These are phyloP conservation scores for Riparia riparia DNA, from an alignment of 2,113 vertebrate species.

Conservation along the genomic window DNA sequence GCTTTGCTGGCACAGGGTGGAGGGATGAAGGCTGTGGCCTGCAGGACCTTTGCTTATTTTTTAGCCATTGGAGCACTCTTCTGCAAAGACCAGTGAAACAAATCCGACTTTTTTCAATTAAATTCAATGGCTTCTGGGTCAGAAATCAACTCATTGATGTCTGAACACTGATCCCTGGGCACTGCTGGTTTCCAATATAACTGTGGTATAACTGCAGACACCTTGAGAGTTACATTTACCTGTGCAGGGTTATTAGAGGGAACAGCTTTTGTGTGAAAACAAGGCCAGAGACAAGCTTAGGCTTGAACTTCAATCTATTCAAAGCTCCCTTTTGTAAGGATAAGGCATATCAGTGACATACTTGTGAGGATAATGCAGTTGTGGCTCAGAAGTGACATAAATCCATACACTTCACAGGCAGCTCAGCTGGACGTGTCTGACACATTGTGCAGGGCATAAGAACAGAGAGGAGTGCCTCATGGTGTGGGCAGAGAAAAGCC, in stretches of 20 bases:
- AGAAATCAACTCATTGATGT: constrained; percentile 5
- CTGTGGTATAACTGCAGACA: background rate
- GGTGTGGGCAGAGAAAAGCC: background rate
- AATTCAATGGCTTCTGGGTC: constrained; percentile 12
- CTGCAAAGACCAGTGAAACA: background rate
- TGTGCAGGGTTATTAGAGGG: background rate
- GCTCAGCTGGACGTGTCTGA: constrained; percentile 12
- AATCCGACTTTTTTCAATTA: background rate
- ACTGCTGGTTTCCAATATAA: background rate
- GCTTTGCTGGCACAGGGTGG: constrained; percentile 13
- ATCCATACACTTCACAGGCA: background rate
- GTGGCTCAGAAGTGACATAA: background rate
- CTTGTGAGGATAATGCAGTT: background rate
- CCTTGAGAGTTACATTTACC: background rate
- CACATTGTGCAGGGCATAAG: background rate
- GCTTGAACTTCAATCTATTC: background rate
- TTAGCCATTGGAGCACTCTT: constrained; percentile 10
- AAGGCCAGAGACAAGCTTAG: background rate
- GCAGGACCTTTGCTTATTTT: background rate
- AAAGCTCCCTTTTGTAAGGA: background rate
- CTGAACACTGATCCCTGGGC: background rate
- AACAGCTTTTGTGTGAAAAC: constrained; percentile 27
- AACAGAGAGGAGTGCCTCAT: background rate
- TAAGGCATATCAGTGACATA: background rate
- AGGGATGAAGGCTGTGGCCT: background rate